Evolutionary conservation across 2,888 invertebrate species (phyloP).

Genomic region (Cryptocephalus primarius): DNA sequence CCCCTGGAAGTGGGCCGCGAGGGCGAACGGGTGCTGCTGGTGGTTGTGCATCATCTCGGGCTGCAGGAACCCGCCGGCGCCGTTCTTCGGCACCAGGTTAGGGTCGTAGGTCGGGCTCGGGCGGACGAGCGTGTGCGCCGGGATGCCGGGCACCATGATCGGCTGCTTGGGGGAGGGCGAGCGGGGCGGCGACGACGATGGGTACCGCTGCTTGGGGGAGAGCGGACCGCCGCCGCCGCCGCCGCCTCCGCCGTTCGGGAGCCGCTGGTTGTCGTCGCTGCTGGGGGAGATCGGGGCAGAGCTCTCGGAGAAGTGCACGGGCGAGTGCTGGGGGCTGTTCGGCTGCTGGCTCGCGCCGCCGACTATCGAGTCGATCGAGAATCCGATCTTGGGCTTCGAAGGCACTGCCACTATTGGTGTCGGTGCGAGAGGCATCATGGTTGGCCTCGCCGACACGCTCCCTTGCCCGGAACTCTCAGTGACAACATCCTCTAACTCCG

Average conservation of each 20-base stretch:
- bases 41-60: conserved; percentile 38
- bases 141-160: conserved; percentile 39
- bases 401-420: conserved; percentile 86
- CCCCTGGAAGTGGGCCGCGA: conserved; percentile 71
- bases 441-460: conserved; percentile 25
- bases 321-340: conserved; percentile 32
- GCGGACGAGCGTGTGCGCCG: conserved; percentile 35
- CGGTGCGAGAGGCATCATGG: conserved; percentile 87
- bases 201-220: conserved; percentile 15
- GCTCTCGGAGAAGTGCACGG: conserved; percentile 42
- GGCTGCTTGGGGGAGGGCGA: conserved; percentile 46
- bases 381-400: conserved; percentile 87
- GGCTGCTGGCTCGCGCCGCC: conserved; percentile 44
- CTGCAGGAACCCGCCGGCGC: conserved; percentile 27
- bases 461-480: too few species aligned
- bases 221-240: too few species aligned
- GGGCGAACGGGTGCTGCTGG: conserved; percentile 36
- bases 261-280: conserved; percentile 36
- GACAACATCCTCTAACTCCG: neutral
- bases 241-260: conserved; percentile 21
- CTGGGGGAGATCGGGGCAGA: conserved; percentile 40
- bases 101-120: conserved; percentile 45
- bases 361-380: conserved; percentile 90
- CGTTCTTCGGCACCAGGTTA: conserved; percentile 33
- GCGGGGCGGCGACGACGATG: conserved; percentile 23